Base-by-base conservation (phyloP, 2,888 invertebrate species). In the Tillus elongatus region DNA sequence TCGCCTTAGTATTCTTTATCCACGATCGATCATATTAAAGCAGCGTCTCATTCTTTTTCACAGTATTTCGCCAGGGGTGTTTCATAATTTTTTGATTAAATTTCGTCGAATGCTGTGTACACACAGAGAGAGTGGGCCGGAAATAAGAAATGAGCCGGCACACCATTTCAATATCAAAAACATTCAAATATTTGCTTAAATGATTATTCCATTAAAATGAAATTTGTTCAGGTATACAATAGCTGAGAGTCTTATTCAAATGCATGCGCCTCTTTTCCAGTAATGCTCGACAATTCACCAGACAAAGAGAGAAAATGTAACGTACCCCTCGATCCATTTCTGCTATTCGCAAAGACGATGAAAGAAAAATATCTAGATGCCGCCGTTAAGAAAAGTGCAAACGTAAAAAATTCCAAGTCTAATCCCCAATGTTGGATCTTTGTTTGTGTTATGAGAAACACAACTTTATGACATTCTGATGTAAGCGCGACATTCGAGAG, bases 201-300 rank as follows among this genome's bases (percentile, higher is more conserved):
- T 61, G 65, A 67, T 67, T 66, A 66, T 67, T 67, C 66, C 64
- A 67, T 67, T 67, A 67, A 66, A 66, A 64, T 61, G 63, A 67
- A 67, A 67, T 65, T 67, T 63, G 58, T 57, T 57, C 63, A 64
- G 64, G 63, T 63, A 63, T 53, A 54, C 48, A 52, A 49, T 40
- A 36, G 41, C 41, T 45, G 48, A 48, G 46, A 46, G 45, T 51
- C 54, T 56, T 60, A 60, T 57, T 60, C 56, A 55, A 55, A 53
- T 53, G 54, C 51, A 51, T 52, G 13, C 10, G 13, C n/a, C 10
- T 8, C 4, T 9, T n/a, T 33, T 31, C 13, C 35, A 36, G 36
- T 41, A 49, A 44, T 46, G 44, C 39, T 46, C 49, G 47, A 50
- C 50, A 52, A 54, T 55, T 52, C 47, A n/a, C n/a, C n/a, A n/a